Evolutionary conservation across 2,888 invertebrate genomes (phyloP).

Genomic region (Athalia circularis): DNA sequence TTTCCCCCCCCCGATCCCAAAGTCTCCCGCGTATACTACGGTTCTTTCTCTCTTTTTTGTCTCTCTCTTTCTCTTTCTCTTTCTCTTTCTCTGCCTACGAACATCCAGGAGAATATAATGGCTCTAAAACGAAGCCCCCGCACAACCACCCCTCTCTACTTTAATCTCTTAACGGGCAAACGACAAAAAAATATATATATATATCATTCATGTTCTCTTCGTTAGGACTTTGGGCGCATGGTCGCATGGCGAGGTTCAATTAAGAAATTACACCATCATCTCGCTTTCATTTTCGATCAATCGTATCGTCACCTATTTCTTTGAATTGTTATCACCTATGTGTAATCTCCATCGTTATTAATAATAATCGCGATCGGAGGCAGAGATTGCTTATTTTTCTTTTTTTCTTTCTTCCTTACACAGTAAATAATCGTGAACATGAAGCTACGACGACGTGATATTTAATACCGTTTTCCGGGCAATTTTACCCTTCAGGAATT

Average conservation of each 20-base stretch:
- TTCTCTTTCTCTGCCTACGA: conserved; percentile 22
- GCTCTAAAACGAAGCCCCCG: conserved; percentile 65
- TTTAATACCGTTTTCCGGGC: neutral
- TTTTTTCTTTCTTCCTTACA: too few species aligned
- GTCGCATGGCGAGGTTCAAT: conserved; percentile 55
- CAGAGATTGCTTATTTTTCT: too few species aligned
- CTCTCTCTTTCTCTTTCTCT: conserved; percentile 36
- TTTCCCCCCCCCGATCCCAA: conserved; percentile 46
- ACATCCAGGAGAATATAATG: conserved; percentile 62
- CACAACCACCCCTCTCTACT: conserved; percentile 58
- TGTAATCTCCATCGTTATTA: neutral
- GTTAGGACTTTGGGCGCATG: conserved; percentile 49
- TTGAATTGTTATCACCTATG: neutral
- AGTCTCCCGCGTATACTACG: conserved; percentile 49
- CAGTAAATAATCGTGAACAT: too few species aligned
- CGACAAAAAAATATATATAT: conserved; percentile 57
- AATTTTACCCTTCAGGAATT: neutral
- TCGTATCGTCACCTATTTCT: neutral
- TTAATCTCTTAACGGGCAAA: conserved; percentile 72
- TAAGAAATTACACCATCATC: conserved; percentile 61
- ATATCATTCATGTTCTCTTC: conserved; percentile 63
- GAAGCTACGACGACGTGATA: too few species aligned
- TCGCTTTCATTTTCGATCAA: conserved; percentile 51
- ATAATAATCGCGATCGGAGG: too few species aligned
- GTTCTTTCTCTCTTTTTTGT: conserved; percentile 41